These are phyloP conservation scores for Bombus fervidus DNA, from an alignment of 1,140 invertebrate species.

Conservation along the genomic window DNA sequence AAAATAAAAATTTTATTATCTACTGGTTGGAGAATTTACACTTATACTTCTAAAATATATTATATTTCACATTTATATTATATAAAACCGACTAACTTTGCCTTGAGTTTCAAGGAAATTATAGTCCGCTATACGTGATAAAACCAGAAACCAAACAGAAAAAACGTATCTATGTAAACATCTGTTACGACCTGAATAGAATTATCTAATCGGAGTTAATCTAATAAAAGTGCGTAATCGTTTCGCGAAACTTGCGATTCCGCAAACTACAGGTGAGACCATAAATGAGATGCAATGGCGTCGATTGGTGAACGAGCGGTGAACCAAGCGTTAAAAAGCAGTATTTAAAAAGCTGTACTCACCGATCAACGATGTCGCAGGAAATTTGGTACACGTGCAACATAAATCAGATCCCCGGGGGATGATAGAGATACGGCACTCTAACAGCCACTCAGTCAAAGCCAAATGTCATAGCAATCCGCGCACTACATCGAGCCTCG, in stretches of 20 bases:
- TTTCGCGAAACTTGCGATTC: neutral
- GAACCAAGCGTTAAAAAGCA: constrained; percentile 39
- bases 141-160: neutral
- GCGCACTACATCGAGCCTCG: constrained; percentile 76
- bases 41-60: neutral
- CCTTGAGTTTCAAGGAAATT: neutral
- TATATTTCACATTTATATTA: neutral
- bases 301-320: neutral
- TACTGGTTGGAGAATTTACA: neutral
- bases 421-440: constrained; percentile 71
- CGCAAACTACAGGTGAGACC: neutral
- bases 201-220: constrained; percentile 20
- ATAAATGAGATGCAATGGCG: constrained; percentile 11
- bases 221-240: constrained; percentile 6
- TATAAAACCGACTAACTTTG: neutral
- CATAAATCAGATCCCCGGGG: constrained; percentile 68
- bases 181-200: neutral
- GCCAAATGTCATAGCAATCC: constrained; percentile 78
- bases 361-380: constrained; percentile 33
- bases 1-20: neutral
- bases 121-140: neutral
- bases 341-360: constrained; percentile 49
- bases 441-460: constrained; percentile 78
- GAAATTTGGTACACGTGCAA: constrained; percentile 64
- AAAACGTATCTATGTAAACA: neutral